phyloP scores from a whole-genome alignment of 2,113 vertebrate genomes.

The Aix galericulata region DNA sequence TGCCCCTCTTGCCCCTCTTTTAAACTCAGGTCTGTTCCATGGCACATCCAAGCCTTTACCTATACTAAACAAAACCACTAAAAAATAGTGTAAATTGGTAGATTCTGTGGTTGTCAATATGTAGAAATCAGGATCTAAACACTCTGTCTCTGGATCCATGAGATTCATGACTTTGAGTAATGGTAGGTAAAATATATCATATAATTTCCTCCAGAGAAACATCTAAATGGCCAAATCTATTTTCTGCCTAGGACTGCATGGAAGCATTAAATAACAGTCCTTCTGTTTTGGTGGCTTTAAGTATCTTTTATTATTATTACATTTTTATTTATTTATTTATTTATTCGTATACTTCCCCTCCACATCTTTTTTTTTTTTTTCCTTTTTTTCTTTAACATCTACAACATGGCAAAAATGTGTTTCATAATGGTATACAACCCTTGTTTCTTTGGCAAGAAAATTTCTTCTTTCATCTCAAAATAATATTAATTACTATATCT shows the following conservation, averaged over 20 bases:
- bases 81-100: not conserved
- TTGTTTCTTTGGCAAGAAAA: conserved; percentile 65
- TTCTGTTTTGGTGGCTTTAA: conserved; percentile 6
- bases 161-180: not conserved
- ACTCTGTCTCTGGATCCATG: not conserved
- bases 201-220: not conserved
- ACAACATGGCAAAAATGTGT: conserved; percentile 30
- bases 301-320: not conserved
- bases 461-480: conserved; percentile 53
- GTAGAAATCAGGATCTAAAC: not conserved
- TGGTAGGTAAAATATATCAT: not conserved
- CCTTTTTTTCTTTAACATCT: not conserved
- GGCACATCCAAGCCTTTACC: not conserved
- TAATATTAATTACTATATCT: conserved; percentile 45
- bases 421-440: conserved; percentile 47
- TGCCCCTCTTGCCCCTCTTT: not conserved
- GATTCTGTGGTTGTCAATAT: not conserved
- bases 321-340: not conserved
- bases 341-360: not conserved
- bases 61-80: not conserved
- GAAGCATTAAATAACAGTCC: conserved; percentile 8
- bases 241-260: not conserved
- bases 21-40: not conserved
- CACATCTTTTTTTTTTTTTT: no score
- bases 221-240: not conserved